Evolutionary conservation across 92 coral and sea anemone species (phyloP).

Genomic region (Porites lobata): DNA sequence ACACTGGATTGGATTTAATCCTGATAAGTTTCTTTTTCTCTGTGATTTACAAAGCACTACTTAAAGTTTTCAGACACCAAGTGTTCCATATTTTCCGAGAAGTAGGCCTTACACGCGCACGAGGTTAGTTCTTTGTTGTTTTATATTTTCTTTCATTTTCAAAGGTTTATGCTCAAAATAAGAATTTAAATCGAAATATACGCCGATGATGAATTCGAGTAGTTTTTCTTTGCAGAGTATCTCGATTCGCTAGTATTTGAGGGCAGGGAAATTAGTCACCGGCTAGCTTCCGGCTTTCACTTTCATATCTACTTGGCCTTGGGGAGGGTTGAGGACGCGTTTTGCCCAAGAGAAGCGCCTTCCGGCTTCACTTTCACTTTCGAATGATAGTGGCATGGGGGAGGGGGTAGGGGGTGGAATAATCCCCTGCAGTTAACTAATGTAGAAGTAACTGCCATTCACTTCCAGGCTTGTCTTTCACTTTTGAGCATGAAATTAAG

Average conservation of each 20-base stretch:
- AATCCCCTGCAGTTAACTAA: no score
- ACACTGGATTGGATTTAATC: no score
- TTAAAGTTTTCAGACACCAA: neutral
- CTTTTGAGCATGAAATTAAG: neutral
- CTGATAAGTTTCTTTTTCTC: no score
- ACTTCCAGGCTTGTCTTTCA: neutral
- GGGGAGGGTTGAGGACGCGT: neutral
- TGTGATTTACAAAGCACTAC: no score
- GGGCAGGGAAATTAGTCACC: neutral
- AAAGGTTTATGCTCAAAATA: neutral
- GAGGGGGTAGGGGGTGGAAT: no score
- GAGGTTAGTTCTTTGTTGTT: neutral
- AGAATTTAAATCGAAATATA: neutral
- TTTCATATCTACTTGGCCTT: neutral
- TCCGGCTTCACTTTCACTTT: constrained; percentile 4
- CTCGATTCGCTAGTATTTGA: neutral
- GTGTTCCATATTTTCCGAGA: neutral
- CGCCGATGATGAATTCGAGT: neutral
- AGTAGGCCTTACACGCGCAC: neutral
- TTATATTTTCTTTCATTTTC: neutral
- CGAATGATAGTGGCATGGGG: neutral
- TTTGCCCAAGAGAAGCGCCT: neutral
- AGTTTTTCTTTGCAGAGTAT: neutral
- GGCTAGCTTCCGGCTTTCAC: constrained; percentile 19
- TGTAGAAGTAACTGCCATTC: neutral